Base-by-base conservation (phyloP, 1,140 invertebrate species). In the Psix sp. region DNA sequence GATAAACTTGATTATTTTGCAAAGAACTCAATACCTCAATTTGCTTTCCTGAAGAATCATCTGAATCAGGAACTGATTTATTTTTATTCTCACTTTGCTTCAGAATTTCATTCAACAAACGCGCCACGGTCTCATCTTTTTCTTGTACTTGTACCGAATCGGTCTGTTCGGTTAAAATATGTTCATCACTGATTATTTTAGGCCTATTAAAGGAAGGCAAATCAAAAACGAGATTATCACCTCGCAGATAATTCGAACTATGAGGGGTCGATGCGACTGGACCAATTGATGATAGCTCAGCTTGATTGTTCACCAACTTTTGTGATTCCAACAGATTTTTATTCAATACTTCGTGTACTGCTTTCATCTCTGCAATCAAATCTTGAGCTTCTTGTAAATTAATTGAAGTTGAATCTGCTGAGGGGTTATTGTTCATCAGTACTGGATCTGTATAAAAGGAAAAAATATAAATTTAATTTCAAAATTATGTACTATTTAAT, bases 301-400 rank as follows among this genome's bases (percentile, higher is more conserved):
- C 3, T 82, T 16, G 15, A 15, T 24, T 60, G 17, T 42, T 77
- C 40, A n/a, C 5, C 35, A 38, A 65, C 20, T 9, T 77, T 31
- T 38, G 71, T 40, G 16, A 46, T 5, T 36, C 62, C 36, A 10
- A 59, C 26, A 65, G 7, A 24, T 51, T 71, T 9, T 13, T 29
- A 21, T 40, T 54, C 5, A 33, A 3, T 0, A 52, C 60, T 31
- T 52, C 72, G 33, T 29, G 49, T 35, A 46, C 43, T 29, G 15
- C 52, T 49, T 86, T 83, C 26, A 86, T 83, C 18, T 76, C 81
- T 20, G 80, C 76, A 14, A 86, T 76, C 7, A 85, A 24, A 42
- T 57, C 60, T 17, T 74, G 79, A 3, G 79, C 70, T 16, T 71
- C 77, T 46, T 81, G 51, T 14, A 20, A n/a, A 5, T 40, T 68